Evolutionary conservation across 2,797 vertebrate species (phyloP).

Genomic region (Margarornis squamiger): DNA sequence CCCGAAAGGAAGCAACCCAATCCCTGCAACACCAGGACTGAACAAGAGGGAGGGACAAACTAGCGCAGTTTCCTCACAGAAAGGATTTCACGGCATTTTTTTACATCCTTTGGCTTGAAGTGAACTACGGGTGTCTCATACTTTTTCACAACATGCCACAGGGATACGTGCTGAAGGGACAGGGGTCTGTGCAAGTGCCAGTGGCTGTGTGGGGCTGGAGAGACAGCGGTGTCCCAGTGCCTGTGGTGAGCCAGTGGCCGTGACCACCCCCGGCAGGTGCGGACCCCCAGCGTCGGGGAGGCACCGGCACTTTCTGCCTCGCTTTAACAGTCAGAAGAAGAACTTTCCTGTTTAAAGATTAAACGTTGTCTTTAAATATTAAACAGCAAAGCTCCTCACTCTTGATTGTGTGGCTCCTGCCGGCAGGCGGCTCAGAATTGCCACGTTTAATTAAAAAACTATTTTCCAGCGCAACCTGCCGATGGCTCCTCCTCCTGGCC

Average conservation of each 20-base stretch:
- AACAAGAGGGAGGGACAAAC: neutral
- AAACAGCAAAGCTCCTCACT: conserved; percentile 68
- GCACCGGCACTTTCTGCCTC: neutral
- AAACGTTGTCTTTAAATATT: conserved; percentile 76
- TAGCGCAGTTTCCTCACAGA: neutral
- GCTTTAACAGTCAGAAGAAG: conserved; percentile 73
- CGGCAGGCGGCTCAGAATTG: conserved; percentile 70
- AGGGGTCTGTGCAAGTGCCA: rapidly evolving
- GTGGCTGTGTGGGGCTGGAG: neutral
- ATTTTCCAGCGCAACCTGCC: conserved; percentile 43
- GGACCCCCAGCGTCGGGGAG: neutral
- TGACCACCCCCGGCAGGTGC: neutral
- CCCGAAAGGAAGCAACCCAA: neutral
- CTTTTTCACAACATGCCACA: neutral
- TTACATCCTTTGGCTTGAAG: neutral
- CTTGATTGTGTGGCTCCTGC: conserved; percentile 73
- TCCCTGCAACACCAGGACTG: neutral
- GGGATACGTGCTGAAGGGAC: neutral
- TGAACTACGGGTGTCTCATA: rapidly evolving
- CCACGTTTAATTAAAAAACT: conserved; percentile 74
- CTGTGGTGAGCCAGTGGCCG: neutral
- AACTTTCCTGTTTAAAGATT: conserved; percentile 77
- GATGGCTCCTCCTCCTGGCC: conserved; percentile 41
- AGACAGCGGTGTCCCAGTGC: neutral
- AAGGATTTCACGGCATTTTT: neutral